Evolutionary conservation across 1,140 invertebrate species (phyloP), one percentile per base, ranked within the genome.

Genomic region (Anoplophora glabripennis): DNA sequence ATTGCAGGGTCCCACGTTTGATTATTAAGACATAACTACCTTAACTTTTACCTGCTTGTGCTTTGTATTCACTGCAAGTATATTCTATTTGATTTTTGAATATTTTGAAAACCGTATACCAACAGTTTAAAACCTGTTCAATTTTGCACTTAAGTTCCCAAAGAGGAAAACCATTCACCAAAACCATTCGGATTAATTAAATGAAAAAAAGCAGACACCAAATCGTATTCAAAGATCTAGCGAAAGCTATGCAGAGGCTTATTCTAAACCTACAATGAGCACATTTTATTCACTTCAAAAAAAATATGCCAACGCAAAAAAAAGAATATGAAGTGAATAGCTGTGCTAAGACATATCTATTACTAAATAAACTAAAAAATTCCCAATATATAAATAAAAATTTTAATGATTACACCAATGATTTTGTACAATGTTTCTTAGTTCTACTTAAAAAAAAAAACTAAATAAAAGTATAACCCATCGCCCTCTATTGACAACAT

Each of bases 231-330:
- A 69, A 61, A 64, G 65, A 70, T 73, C 72, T 74, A 74, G 72
- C 72, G 71, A 71, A 74, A 74, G 72, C 72, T 63, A 57, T 67
- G 65, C 66, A 67, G 49, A 71, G 67, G 69, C 69, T 71, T 71
- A 71, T 63, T 61, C 62, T 63, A 54, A 62, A 63, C 63, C 63
- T 61, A 67, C 53, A 57, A 60, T 28, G 21, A 28, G 21, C 21
- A 28, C 21, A 55, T 44, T 28, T 28, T 28, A 28, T 28, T 28
- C 21, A 28, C 21, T 28, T 28, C 21, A 28, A 28, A 28, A 28
- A 28, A 28, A 28, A 5, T 28, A 28, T 28, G 5, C 2, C 21
- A 28, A 48, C 11, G 33, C 4, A 48, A 35, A 48, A 48, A 48
- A 48, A 33, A n/a, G n/a, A n/a, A n/a, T n/a, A n/a, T 28, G 11